A percentile compares a stretch with the other conserved stretches of the same genome.
Conservation (phyloP, 2,888 invertebrate species). For the Zelleria hepariella region DNA sequence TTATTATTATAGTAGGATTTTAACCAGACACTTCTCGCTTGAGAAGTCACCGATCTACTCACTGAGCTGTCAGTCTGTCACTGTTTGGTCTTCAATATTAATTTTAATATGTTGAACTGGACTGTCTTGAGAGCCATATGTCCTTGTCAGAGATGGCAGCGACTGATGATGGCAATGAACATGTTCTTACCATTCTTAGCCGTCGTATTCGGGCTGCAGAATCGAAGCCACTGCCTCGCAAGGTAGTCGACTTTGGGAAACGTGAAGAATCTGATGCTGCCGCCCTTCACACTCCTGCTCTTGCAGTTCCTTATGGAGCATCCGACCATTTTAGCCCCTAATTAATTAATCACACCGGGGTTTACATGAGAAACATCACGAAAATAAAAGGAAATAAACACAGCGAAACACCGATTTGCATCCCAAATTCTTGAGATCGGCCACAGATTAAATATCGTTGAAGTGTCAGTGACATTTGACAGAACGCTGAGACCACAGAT, state of each 20-base stretch:
- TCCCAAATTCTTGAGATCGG: not conserved
- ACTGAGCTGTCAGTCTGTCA: too few relatives aligned
- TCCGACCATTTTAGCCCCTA: not conserved
- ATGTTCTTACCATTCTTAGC: not conserved
- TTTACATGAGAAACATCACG: not conserved
- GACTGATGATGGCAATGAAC: not conserved
- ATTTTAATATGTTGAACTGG: too few relatives aligned
- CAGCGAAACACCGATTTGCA: not conserved
- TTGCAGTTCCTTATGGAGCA: slow-evolving; percentile 3
- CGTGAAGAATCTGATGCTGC: not conserved
- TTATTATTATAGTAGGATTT: too few relatives aligned
- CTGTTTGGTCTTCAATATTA: too few relatives aligned
- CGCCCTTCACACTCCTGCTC: not conserved
- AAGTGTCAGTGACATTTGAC: not conserved
- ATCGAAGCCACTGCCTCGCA: slow-evolving; percentile 1
- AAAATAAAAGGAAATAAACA: not conserved
- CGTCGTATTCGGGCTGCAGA: not conserved
- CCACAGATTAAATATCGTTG: not conserved
- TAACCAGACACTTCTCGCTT: too few relatives aligned
- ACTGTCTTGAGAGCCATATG: too few relatives aligned
- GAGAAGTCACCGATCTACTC: too few relatives aligned
- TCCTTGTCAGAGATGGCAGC: not conserved
- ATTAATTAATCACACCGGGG: not conserved
- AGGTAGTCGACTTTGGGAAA: not conserved
- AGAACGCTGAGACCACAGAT: too few relatives aligned